Conservation (phyloP, 2,888 invertebrate species). For the Pachliopta kotzebuea region DNA sequence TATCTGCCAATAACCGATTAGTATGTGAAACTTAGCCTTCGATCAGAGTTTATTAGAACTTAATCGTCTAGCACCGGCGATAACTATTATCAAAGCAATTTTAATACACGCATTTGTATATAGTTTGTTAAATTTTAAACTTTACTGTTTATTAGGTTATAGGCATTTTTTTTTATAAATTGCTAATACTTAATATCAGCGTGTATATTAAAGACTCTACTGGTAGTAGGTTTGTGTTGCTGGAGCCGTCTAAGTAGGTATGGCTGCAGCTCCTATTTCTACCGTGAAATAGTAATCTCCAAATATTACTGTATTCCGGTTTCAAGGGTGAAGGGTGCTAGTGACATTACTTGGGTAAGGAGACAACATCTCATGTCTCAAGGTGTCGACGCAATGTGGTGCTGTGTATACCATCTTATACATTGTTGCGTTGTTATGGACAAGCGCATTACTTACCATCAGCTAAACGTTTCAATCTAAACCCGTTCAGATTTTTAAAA, state of each 20-base stretch:
- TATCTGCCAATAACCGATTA: conserved; percentile 10
- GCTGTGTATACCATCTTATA: too few species aligned
- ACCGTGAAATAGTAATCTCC: too few species aligned
- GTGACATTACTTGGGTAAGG: too few species aligned
- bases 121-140: background rate
- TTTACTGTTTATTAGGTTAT: background rate
- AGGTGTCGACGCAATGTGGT: too few species aligned
- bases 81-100: conserved; percentile 9
- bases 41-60: conserved; percentile 27
- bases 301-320: too few species aligned
- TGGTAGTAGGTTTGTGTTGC: too few species aligned
- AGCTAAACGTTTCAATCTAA: background rate
- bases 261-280: too few species aligned
- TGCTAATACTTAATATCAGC: background rate
- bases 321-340: too few species aligned
- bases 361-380: too few species aligned
- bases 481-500: background rate
- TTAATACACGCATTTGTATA: conserved; percentile 10
- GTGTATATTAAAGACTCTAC: background rate
- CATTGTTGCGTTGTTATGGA: too few species aligned
- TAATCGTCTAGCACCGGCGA: conserved; percentile 25
- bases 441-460: too few species aligned
- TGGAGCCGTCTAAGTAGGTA: too few species aligned
- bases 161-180: background rate
- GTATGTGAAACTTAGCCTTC: conserved; percentile 27